These are phyloP conservation scores for Eupithecia dodoneata DNA, from an alignment of 2,888 invertebrate species.

Conservation along the genomic window DNA sequence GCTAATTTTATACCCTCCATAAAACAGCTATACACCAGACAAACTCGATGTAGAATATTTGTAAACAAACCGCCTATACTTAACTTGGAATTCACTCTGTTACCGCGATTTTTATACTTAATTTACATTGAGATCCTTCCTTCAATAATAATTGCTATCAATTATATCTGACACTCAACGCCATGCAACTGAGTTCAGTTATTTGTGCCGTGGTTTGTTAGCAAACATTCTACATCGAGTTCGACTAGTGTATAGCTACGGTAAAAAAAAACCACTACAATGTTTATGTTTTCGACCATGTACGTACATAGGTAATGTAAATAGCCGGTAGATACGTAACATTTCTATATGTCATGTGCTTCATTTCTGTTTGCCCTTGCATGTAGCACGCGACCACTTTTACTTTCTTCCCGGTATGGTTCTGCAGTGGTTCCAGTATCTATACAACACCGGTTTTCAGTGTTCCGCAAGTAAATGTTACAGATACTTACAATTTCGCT, in stretches of 20 bases:
- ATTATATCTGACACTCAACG: too few species aligned
- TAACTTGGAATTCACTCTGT: too few species aligned
- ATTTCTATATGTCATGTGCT: slow-evolving; percentile 11
- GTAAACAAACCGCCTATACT: too few species aligned
- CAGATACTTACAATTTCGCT: background rate
- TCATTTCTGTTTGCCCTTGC: too few species aligned
- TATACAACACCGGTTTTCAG: background rate
- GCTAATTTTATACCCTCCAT: background rate
- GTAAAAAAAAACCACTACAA: background rate
- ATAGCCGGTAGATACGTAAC: background rate
- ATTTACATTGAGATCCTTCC: too few species aligned
- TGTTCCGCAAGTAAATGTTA: background rate
- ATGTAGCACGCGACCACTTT: slow-evolving; percentile 31
- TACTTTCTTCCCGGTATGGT: slow-evolving; percentile 31
- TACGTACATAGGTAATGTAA: background rate
- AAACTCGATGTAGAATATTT: too few species aligned
- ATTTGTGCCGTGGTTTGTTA: too few species aligned
- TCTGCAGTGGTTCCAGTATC: background rate
- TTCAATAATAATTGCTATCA: too few species aligned
- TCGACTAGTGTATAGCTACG: background rate
- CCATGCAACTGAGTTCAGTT: too few species aligned
- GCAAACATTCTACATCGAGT: too few species aligned
- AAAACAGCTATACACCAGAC: background rate
- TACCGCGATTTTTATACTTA: too few species aligned
- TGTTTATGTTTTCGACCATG: background rate